Conservation (phyloP, 2,888 invertebrate genomes). For the Hypercompe scribonia region DNA sequence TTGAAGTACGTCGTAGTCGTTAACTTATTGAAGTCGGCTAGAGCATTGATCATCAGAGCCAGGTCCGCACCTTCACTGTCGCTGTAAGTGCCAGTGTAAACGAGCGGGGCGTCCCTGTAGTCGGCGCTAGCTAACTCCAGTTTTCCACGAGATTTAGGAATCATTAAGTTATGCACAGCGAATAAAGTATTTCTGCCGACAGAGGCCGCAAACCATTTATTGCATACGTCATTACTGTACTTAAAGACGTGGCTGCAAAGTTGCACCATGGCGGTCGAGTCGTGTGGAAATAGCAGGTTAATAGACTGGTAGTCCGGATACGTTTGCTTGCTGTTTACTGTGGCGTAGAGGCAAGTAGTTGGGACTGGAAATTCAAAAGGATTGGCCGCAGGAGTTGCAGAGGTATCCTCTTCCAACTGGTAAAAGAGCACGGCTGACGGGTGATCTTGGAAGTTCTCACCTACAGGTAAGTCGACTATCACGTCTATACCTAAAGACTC, state of each 20-base stretch:
- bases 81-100: constrained; percentile 24
- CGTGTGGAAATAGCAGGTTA: constrained; percentile 33
- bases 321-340: constrained; percentile 36
- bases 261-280: constrained; percentile 21
- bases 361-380: constrained; percentile 45
- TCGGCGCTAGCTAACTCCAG: constrained; percentile 23
- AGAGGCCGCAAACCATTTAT: constrained; percentile 47
- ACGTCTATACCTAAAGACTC: constrained; percentile 26
- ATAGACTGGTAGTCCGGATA: constrained; percentile 49
- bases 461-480: constrained; percentile 34
- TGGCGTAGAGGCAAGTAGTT: constrained; percentile 37
- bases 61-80: constrained; percentile 45
- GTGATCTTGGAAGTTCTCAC: constrained; percentile 33
- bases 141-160: constrained; percentile 25
- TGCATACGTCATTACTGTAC: constrained; percentile 67
- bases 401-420: constrained; percentile 18
- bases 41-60: constrained; percentile 36
- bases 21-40: constrained; percentile 53
- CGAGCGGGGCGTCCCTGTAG: constrained; percentile 50
- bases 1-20: constrained; percentile 50
- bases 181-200: constrained; percentile 16
- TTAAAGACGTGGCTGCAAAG: constrained; percentile 74
- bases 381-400: constrained; percentile 24
- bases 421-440: constrained; percentile 8
- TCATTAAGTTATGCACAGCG: constrained; percentile 15